Percentiles rank a stretch among this genome's conserved stretches.
Evolutionary conservation across 2,113 vertebrate genomes (phyloP).

Genomic region (Nesospiza acunhae): DNA sequence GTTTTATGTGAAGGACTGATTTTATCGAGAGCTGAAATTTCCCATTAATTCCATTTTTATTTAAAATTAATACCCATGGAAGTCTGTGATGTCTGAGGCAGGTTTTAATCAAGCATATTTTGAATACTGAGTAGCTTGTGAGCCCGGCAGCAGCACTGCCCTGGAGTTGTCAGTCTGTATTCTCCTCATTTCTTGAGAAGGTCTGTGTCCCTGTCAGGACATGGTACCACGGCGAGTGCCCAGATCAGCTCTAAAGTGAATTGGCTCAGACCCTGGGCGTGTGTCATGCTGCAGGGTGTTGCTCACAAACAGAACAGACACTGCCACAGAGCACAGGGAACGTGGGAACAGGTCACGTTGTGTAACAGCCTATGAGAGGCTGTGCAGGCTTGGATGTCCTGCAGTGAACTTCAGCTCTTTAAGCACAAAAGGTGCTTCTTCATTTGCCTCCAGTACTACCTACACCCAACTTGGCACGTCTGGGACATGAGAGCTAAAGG

Average conservation of each 20-base stretch:
- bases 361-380: accelerated
- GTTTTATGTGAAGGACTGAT: not conserved
- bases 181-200: not conserved
- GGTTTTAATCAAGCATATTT: not conserved
- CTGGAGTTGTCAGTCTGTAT: not conserved
- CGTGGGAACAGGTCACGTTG: not conserved
- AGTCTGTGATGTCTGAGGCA: not conserved
- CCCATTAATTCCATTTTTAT: not conserved
- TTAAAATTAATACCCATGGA: not conserved
- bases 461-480: accelerated
- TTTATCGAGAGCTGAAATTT: not conserved
- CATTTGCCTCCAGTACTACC: not conserved
- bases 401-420: not conserved
- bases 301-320: not conserved
- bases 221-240: accelerated
- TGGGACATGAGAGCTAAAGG: not conserved
- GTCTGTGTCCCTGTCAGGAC: not conserved
- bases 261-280: not conserved
- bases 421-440: not conserved
- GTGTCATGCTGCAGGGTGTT: accelerated
- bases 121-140: not conserved
- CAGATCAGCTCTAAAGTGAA: not conserved
- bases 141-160: not conserved
- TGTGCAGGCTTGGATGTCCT: not conserved
- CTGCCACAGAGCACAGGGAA: accelerated